These are phyloP conservation scores for Ptychodera flava DNA, from an alignment of 35 echinoderm and acorn worm species.

Conservation along the genomic window DNA sequence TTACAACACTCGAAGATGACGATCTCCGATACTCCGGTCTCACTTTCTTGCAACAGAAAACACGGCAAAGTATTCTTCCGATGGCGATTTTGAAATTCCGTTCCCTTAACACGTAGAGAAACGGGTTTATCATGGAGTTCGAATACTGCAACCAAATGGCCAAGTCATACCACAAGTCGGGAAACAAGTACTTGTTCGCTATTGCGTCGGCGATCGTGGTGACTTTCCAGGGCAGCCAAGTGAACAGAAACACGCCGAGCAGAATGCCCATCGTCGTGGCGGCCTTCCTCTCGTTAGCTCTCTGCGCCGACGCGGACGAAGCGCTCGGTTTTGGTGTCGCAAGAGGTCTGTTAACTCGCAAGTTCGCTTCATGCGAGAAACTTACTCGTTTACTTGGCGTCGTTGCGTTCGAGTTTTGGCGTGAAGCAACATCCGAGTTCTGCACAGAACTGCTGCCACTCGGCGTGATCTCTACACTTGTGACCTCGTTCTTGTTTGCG, in stretches of 20 bases:
- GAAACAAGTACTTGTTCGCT: neutral
- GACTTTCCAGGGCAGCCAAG: constrained; percentile 30
- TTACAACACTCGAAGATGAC: neutral
- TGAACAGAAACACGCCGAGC: constrained; percentile 21
- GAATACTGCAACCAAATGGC: neutral
- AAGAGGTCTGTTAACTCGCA: neutral
- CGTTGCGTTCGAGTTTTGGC: neutral
- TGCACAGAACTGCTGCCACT: too few species aligned
- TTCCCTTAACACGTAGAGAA: neutral
- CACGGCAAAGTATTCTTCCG: neutral
- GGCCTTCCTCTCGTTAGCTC: constrained; percentile 29
- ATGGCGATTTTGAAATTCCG: neutral
- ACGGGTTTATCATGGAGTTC: neutral
- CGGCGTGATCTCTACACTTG: too few species aligned
- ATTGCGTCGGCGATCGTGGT: constrained; percentile 13
- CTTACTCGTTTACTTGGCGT: neutral
- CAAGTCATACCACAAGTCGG: neutral
- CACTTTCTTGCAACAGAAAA: neutral
- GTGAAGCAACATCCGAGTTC: too few species aligned
- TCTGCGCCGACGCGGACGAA: neutral
- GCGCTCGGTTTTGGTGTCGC: neutral
- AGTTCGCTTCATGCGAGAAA: neutral
- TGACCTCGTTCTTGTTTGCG: too few species aligned
- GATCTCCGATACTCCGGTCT: neutral
- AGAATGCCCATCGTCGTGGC: constrained; percentile 35